Percentiles rank a stretch among this genome's conserved stretches.
These are phyloP conservation scores for Synanthedon myopaeformis DNA, from an alignment of 2,888 invertebrate genomes.

Conservation along the genomic window DNA sequence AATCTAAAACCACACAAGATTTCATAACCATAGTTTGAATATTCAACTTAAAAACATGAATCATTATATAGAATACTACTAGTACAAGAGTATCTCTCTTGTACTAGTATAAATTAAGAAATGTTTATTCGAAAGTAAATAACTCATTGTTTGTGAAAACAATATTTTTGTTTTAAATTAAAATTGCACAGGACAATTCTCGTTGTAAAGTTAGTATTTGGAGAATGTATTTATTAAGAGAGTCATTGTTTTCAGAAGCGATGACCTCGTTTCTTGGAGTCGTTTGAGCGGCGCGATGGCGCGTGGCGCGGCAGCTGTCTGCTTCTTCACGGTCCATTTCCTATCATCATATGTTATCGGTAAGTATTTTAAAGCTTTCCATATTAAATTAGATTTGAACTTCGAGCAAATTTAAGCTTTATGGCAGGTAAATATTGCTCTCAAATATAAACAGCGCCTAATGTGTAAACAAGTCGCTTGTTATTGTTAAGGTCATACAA, in stretches of 20 bases:
- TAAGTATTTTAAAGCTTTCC: constrained; percentile 23
- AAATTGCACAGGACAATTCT: too few relatives aligned
- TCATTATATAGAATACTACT: too few relatives aligned
- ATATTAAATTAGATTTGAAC: constrained; percentile 2
- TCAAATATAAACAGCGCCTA: background rate
- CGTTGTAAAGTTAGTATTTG: constrained; percentile 3
- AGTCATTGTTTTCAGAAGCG: constrained; percentile 55
- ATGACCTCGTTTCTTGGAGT: constrained; percentile 33
- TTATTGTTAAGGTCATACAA: background rate
- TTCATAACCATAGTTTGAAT: too few relatives aligned
- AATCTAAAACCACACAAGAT: too few relatives aligned
- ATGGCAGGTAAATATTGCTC: background rate
- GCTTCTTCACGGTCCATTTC: constrained; percentile 60
- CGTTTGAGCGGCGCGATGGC: constrained; percentile 37
- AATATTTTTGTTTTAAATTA: too few relatives aligned
- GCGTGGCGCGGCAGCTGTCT: constrained; percentile 35
- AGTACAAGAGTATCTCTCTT: too few relatives aligned
- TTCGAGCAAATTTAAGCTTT: constrained; percentile 13
- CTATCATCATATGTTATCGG: constrained; percentile 59
- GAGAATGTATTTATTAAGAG: constrained; percentile 25
- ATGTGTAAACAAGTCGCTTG: background rate
- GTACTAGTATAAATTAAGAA: too few relatives aligned
- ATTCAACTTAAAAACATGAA: too few relatives aligned
- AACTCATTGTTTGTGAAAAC: too few relatives aligned
- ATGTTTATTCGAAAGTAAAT: too few relatives aligned